Base-by-base conservation (phyloP, 2,888 invertebrate species). In the Spicauda simplicius region DNA sequence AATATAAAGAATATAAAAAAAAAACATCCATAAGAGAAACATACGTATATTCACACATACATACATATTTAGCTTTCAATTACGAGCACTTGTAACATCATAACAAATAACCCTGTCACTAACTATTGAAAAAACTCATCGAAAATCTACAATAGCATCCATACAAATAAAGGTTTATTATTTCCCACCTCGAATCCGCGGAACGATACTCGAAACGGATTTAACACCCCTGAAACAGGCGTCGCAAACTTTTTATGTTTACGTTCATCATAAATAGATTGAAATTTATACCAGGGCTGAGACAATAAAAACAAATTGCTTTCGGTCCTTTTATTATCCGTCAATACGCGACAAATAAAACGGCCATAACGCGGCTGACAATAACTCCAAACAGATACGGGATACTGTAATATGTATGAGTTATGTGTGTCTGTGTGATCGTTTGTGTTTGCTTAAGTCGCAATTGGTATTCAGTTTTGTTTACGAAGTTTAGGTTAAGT, bases 301-400 rank as follows among this genome's bases (percentile, higher is more conserved):
- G 80, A 87, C 86, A 86, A 84, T 87, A 86, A 87, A 87, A 86
- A 78, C 78, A 84, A 87, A 88, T 85, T 87, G 85, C 82, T 84
- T 81, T 79, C 80, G 78, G 75, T 74, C 78, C 77, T 79, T 84
- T 87, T 87, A 87, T 82, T 82, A 80, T 82, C 82, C 80, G 83
- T 80, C 85, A 84, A 86, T 85, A 81, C 86, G 82, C 78, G 81
- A 81, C 85, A 80, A 86, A 87, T 87, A 86, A 86, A 89, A 84
- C 73, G 71, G 77, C 82, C 75, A 80, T 84, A 85, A 81, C 77
- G 71, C 64, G 57, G 61, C 69, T 74, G 67, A 33, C 50, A 54
- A 76, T 77, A 80, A 79, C 77, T 77, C 76, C 73, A 74, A 77
- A 81, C 77, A 77, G 77, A 78, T 77, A 77, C 77, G 69, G 72